Evolutionary conservation across 2,888 invertebrate genomes (phyloP), one percentile per base, ranked within the genome.

Genomic region (Cynaeus angustus): DNA sequence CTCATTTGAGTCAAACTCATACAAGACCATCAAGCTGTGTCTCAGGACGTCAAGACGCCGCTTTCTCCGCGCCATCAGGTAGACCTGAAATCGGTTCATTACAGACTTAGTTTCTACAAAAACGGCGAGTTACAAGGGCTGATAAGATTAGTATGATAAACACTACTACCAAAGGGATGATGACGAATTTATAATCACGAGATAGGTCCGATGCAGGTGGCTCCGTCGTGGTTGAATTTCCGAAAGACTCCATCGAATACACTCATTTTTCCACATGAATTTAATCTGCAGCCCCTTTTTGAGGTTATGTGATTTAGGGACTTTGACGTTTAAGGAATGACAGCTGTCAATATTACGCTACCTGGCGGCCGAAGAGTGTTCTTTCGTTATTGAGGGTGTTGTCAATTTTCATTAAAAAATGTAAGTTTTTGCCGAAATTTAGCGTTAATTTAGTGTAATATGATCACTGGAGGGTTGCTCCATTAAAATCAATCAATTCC

Each of bases 1-100:
- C 78, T 90, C 90, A 76, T 91, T 91, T n/a, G 89, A 88, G 77
- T 91, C 91, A 82, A 91, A 91, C 75, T 89, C 91, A 79, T 92
- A 92, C 76, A 91, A 83, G 10, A 89, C 90, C 87, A 91, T 88
- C 45, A 91, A 83, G 78, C 89, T 89, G 77, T 90, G 89, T 48
- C 91, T 85, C 37, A 91, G 82, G 71, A 86, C 85, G 72, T 90
- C 79, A 76, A 89, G 85, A 67, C 87, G 84, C 76, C 87, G 86
- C 76, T 89, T 86, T 67, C 87, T 83, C 76, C 87, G 86, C 28
- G 88, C 86, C 79, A 88, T 85, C 56, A 87, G 82, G 72, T 88
- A 84, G 28, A 88, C 87, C 89, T 89, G 30, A 6, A 71, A 68
- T 37, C 45, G 8, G 14, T 14, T 12, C 30, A 12, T 26, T 50